Percentiles rank a stretch among this genome's conserved stretches.
These are phyloP conservation scores for Cassiopea andromeda DNA, from an alignment of 30 jellyfish, hydroid and myxozoan genomes.

Conservation along the genomic window DNA sequence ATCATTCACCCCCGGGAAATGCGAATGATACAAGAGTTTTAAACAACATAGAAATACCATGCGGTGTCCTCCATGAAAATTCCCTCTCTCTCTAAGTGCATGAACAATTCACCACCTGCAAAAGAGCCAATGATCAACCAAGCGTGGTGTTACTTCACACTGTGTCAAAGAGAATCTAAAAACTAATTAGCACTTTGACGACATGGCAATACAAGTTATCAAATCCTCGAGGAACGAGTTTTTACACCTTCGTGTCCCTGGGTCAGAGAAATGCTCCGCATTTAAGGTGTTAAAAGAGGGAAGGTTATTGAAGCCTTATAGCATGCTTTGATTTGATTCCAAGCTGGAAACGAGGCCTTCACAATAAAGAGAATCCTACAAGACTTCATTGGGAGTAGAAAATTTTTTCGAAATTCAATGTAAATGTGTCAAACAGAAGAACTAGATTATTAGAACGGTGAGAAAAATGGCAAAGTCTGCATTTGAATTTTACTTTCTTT, in stretches of 20 bases:
- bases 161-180: neutral
- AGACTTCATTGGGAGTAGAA: no score
- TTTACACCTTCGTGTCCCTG: neutral
- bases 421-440: no score
- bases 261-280: neutral
- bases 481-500: no score
- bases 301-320: neutral
- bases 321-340: no score
- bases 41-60: conserved; percentile 62
- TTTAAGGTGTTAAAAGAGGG: neutral
- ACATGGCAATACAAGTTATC: neutral
- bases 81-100: conserved; percentile 99
- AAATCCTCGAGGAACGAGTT: neutral
- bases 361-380: no score
- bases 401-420: no score
- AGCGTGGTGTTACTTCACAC: neutral
- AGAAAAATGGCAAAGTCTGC: no score
- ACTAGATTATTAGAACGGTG: no score
- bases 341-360: no score
- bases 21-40: neutral
- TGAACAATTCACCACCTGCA: conserved; percentile 98
- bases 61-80: conserved; percentile 98
- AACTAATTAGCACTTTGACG: neutral
- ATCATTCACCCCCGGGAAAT: neutral
- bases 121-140: conserved; percentile 22